These are phyloP conservation scores for Otocyon megalotis DNA, from an alignment of 2,113 vertebrate species.

Conservation along the genomic window DNA sequence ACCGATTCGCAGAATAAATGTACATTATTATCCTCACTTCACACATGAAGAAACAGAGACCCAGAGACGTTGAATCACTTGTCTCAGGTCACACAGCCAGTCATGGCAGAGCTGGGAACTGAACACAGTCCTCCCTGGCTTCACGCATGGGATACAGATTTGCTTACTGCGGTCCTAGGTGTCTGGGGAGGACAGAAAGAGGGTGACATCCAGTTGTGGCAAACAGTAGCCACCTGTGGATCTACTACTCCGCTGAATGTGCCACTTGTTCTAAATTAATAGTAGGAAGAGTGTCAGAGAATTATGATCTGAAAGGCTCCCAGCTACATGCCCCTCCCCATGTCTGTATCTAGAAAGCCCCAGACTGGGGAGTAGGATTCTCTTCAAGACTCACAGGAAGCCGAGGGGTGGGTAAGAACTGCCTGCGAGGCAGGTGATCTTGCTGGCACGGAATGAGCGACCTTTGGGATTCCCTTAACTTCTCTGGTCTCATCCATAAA, in stretches of 20 bases:
- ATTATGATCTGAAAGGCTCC: not conserved
- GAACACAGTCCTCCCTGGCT: not conserved
- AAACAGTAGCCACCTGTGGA: not conserved
- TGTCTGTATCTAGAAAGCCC: not conserved
- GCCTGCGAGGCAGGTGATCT: not conserved
- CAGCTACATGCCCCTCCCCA: not conserved
- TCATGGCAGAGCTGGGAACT: not conserved
- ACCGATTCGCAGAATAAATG: no score
- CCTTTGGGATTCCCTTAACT: constrained; percentile 49
- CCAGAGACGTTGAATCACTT: not conserved
- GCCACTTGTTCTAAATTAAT: not conserved
- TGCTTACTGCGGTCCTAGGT: not conserved
- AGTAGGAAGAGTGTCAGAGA: not conserved
- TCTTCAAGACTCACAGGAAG: not conserved
- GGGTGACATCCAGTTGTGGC: not conserved
- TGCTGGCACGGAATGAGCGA: not conserved
- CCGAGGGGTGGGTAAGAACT: not conserved
- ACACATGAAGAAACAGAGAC: not conserved
- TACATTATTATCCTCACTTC: not conserved
- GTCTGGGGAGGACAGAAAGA: not conserved
- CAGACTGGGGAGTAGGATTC: not conserved
- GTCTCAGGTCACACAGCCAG: not conserved
- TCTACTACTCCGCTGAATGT: not conserved
- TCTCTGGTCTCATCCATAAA: constrained; percentile 37
- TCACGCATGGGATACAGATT: rapidly evolving